Evolutionary conservation across 2,113 vertebrate species (phyloP).

Genomic region (Marmota monax): DNA sequence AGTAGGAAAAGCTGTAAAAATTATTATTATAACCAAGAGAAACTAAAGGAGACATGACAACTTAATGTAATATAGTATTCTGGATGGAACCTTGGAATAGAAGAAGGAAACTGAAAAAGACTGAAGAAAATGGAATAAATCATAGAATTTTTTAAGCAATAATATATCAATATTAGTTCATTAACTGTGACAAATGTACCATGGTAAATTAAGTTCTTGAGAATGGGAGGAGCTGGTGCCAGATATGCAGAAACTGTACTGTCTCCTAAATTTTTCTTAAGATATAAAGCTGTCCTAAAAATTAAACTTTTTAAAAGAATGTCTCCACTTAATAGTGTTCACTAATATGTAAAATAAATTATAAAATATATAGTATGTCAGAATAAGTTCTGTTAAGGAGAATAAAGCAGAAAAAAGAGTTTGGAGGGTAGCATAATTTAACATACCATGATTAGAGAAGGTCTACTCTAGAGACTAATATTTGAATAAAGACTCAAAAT

Average conservation of each 20-base stretch:
- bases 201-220: background rate
- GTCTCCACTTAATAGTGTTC: background rate
- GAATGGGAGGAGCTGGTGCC: background rate
- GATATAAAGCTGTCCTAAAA: background rate
- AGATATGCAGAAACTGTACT: background rate
- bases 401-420: background rate
- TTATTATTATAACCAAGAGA: background rate
- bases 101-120: background rate
- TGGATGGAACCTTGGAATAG: background rate
- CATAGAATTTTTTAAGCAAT: background rate
- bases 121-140: background rate
- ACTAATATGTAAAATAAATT: constrained; percentile 18
- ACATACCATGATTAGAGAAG: background rate
- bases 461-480: background rate
- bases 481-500: background rate
- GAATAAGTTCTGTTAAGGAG: background rate
- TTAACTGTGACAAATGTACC: constrained; percentile 5
- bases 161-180: background rate
- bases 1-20: background rate
- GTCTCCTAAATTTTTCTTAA: background rate
- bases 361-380: background rate
- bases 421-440: background rate
- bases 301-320: constrained; percentile 2
- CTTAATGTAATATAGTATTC: background rate
- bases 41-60: background rate